Conservation (phyloP, 2,888 invertebrate species). For the Eucriotettix oculatus region DNA sequence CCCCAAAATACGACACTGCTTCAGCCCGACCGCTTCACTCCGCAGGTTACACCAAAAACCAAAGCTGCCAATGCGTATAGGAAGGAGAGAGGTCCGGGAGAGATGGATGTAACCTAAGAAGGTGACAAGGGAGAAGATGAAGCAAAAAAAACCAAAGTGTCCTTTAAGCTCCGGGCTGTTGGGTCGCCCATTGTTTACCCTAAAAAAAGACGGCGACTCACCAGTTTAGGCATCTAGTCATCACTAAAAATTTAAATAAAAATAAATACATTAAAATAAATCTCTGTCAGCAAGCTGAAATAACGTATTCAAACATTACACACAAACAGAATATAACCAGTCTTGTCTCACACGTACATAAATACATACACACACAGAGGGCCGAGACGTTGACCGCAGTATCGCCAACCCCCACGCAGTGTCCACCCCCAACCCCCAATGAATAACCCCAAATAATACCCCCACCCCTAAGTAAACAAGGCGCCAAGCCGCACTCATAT, state of each 20-base stretch:
- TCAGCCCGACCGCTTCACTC: neutral
- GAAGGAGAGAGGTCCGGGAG: neutral
- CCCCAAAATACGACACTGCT: neutral
- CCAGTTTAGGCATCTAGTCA: constrained; percentile 14
- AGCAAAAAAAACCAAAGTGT: constrained; percentile 14
- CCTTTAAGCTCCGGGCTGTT: constrained; percentile 14
- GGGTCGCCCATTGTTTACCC: constrained; percentile 9
- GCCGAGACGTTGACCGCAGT: constrained; percentile 8
- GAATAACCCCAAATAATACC: neutral
- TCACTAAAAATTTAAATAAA: constrained; percentile 5
- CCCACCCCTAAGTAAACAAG: neutral
- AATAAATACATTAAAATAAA: neutral
- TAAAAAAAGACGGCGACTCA: constrained; percentile 10
- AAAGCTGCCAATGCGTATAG: neutral
- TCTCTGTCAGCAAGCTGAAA: constrained; percentile 10
- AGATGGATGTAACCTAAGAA: constrained; percentile 8
- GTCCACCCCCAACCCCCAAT: neutral
- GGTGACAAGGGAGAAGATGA: constrained; percentile 10
- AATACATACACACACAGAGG: constrained; percentile 1
- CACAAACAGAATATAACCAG: constrained; percentile 2
- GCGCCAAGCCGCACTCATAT: constrained; percentile 2
- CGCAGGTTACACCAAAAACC: neutral
- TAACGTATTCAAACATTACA: constrained; percentile 1
- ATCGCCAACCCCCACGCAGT: constrained; percentile 7
- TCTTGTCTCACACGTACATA: constrained; percentile 7